Evolutionary conservation across 23 tunicate species (phyloP).

Genomic region (Pegea sp.): DNA sequence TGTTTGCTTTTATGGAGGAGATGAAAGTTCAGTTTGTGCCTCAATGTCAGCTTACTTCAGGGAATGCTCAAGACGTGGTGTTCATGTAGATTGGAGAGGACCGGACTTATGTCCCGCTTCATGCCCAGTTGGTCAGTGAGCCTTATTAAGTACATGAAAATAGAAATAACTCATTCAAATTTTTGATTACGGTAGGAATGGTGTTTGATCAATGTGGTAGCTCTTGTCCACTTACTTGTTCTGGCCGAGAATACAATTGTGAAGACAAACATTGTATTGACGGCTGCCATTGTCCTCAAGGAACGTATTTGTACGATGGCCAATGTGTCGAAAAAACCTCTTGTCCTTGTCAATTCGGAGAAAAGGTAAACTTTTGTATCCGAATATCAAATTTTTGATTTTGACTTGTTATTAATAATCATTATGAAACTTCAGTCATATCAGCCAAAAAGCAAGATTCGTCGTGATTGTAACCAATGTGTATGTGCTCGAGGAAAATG

Average conservation of each 20-base stretch:
- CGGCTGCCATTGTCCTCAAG: slow-evolving; percentile 95
- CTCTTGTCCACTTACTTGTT: slow-evolving; percentile 90
- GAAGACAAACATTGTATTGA: slow-evolving; percentile 98
- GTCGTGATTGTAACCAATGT: slow-evolving; percentile 99
- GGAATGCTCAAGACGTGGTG: slow-evolving; percentile 86
- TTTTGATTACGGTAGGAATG: too few species aligned
- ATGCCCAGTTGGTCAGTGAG: slow-evolving; percentile 69
- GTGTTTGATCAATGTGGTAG: slow-evolving; percentile 87
- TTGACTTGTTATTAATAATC: background rate
- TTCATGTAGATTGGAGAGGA: slow-evolving; percentile 90
- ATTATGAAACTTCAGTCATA: slow-evolving; percentile 23
- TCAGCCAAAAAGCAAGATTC: slow-evolving; percentile 82
- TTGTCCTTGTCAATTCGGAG: slow-evolving; percentile 93
- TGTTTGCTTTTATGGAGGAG: slow-evolving; percentile 81
- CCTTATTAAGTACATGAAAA: background rate
- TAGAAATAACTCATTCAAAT: too few species aligned
- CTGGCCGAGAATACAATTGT: slow-evolving; percentile 87
- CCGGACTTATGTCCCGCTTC: slow-evolving; percentile 32
- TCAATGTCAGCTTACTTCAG: slow-evolving; percentile 99
- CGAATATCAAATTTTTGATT: background rate
- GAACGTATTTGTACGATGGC: slow-evolving; percentile 76
- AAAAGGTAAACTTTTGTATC: slow-evolving; percentile 16
- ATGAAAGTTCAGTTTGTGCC: slow-evolving; percentile 35
- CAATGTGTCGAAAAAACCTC: slow-evolving; percentile 41
- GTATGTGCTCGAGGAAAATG: slow-evolving; percentile 96